Conservation (phyloP, 2,797 vertebrate species). For the Taeniopygia guttata region DNA sequence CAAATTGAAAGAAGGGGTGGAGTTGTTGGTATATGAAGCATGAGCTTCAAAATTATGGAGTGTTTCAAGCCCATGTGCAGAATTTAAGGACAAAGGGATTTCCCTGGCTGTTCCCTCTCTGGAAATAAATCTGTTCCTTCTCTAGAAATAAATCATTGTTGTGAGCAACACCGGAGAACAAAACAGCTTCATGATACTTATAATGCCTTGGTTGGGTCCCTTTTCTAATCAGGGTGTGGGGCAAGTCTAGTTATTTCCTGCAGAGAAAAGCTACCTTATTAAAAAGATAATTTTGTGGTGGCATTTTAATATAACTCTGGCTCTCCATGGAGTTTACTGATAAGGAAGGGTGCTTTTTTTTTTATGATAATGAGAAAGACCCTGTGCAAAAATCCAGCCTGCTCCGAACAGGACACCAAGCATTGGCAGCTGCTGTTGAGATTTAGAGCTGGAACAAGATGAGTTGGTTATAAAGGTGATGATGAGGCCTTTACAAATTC, state of each 20-base stretch:
- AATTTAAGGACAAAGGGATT: conserved; percentile 21
- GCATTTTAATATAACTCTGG: background rate
- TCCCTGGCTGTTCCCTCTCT: background rate
- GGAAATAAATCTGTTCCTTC: background rate
- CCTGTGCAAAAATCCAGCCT: background rate
- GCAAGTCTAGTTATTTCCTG: background rate
- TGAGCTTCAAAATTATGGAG: background rate
- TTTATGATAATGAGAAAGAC: background rate
- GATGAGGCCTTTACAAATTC: background rate
- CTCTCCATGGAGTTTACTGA: background rate
- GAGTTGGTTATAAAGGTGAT: background rate
- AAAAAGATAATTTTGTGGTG: background rate
- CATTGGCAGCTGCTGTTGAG: accelerated
- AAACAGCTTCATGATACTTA: background rate
- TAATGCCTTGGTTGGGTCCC: background rate
- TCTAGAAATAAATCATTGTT: conserved; percentile 14
- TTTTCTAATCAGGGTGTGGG: conserved; percentile 3
- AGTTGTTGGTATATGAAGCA: background rate
- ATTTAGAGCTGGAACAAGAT: background rate
- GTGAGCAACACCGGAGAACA: background rate
- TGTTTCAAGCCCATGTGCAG: background rate
- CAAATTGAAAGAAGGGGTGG: background rate
- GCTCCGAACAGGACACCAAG: background rate
- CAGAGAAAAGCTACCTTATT: background rate
- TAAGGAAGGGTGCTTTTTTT: background rate